phyloP scores from a whole-genome alignment of 2,113 vertebrate species.

The Bufo bufo region DNA sequence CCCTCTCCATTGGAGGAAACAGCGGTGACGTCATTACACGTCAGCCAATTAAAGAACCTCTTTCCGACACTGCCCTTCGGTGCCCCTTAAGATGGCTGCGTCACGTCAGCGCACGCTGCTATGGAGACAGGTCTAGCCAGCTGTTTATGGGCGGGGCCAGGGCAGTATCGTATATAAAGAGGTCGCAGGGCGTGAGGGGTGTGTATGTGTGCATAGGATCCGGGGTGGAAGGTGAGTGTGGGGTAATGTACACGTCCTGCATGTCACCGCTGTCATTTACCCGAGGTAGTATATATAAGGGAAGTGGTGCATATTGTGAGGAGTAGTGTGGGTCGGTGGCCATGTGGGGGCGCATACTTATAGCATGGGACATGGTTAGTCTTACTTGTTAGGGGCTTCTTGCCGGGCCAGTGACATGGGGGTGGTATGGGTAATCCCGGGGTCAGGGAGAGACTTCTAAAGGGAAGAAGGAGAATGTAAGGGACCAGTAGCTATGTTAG shows the following conservation, averaged over 20 bases:
- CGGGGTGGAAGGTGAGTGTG: background rate
- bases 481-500: too few relatives aligned
- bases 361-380: too few relatives aligned
- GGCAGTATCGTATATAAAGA: slow-evolving; percentile 13
- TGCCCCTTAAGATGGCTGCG: background rate
- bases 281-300: too few relatives aligned
- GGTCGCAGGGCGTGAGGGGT: background rate
- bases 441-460: too few relatives aligned
- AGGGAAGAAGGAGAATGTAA: too few relatives aligned
- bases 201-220: slow-evolving; percentile 6
- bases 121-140: background rate
- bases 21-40: background rate
- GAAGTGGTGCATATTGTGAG: too few relatives aligned
- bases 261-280: too few relatives aligned
- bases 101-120: background rate
- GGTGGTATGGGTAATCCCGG: too few relatives aligned
- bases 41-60: background rate
- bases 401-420: too few relatives aligned
- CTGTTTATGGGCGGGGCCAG: background rate
- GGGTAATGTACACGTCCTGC: background rate
- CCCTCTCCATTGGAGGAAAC: background rate
- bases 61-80: slow-evolving; percentile 5
- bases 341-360: too few relatives aligned
- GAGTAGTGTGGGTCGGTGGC: too few relatives aligned
- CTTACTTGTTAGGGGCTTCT: too few relatives aligned